Evolutionary conservation across 2,797 vertebrate genomes (phyloP), one percentile per base, ranked within the genome.

Genomic region (Melanotaenia boesemani): DNA sequence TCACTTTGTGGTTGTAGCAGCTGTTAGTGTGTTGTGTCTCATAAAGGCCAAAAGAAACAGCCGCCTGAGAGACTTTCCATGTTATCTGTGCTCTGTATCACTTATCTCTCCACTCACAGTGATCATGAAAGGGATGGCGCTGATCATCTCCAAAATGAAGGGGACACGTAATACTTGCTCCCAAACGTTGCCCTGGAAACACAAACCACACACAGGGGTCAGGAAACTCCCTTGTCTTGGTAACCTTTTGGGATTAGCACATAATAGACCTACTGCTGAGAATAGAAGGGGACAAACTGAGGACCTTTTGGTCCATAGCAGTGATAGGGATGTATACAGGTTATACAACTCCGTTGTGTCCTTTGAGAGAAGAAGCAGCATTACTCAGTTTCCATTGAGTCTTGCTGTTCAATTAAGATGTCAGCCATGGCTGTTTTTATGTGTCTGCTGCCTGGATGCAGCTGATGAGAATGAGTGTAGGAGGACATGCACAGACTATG

Each of bases 121-220:
- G 92, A 96, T 93, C 87, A 95, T 94, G 84, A 96, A 96, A 60
- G 96, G 96, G 77, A 96, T 73, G 0, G 95, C 93, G 70, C 95
- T 96, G 91, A 96, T 95, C 95, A 96, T 96, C 88, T 96, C 95
- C 88, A 96, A 88, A 84, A 96, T 94, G 84, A 96, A 96, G 2
- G 95, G 94, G 67, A 96, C 92, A 57, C 95, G 94, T 65, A 96
- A 87, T 50, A 96, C 93, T 90, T 96, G 96, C 90, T 96, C 96
- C 95, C 95, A 96, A 80, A 96, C 91, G 88, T 96, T 96, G 54
- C 96, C 96, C 96, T 96, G 92, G 89, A 93, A 94, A 94, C 91
- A 89, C 60, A 92, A 80, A 86, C 15, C 73, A 85, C 74, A 84
- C 63, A 74, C 34, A 46, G 24, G 72, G 85, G 86, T 92, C 86